Conservation (phyloP, 1,140 invertebrate genomes). For the Drosophila kurseongensis region DNA sequence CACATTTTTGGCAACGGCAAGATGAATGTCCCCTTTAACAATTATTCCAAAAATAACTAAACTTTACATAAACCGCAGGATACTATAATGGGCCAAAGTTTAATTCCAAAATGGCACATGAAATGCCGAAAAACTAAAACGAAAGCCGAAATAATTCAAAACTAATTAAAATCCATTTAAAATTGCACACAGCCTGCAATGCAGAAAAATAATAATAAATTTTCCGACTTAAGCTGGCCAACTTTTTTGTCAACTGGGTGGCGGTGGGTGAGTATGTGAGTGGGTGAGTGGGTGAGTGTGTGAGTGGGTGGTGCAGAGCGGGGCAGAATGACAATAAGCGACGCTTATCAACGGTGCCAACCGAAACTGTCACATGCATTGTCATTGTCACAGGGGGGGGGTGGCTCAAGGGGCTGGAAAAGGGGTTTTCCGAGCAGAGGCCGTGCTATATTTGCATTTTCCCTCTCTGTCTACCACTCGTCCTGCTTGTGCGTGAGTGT, state of each 20-base stretch:
- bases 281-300: background rate
- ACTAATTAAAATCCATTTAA: constrained; percentile 65
- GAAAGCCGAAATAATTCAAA: constrained; percentile 57
- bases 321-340: constrained; percentile 36
- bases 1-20: background rate
- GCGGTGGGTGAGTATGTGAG: background rate
- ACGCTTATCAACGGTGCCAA: constrained; percentile 55
- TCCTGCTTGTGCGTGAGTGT: background rate
- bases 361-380: constrained; percentile 62
- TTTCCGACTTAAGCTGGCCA: constrained; percentile 54
- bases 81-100: constrained; percentile 46
- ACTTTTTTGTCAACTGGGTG: constrained; percentile 34
- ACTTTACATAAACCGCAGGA: constrained; percentile 38
- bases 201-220: constrained; percentile 65
- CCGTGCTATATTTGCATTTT: constrained; percentile 54
- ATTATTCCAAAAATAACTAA: constrained; percentile 22
- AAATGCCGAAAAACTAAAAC: constrained; percentile 35
- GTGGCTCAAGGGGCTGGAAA: background rate
- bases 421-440: constrained; percentile 14
- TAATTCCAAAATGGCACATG: constrained; percentile 39
- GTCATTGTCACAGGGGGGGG: constrained; percentile 38
- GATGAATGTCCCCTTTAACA: constrained; percentile 6
- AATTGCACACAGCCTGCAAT: constrained; percentile 44
- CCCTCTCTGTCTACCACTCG: constrained; percentile 9
- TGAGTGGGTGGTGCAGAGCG: background rate